Conservation (phyloP, 2,797 vertebrate genomes). For the Lagothrix lagotricha region DNA sequence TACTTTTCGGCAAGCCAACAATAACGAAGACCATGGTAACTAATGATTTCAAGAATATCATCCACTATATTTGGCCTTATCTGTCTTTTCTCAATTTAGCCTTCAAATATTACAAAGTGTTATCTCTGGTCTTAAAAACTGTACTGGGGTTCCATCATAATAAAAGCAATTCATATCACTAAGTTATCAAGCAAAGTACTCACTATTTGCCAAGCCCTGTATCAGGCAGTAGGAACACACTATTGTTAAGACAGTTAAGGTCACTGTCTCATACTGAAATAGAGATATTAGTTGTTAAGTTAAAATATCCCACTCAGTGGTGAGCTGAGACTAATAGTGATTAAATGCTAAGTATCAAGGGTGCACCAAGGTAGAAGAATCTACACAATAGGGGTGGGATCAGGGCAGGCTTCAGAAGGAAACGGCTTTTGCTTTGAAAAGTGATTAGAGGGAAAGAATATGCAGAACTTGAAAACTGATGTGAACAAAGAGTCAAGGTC, state of each 20-base stretch:
- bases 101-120: slow-evolving; percentile 17
- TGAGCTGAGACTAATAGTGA: neutral
- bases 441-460: neutral
- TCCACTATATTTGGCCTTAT: neutral
- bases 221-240: neutral
- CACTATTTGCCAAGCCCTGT: neutral
- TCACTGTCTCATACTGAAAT: neutral
- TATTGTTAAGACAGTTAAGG: neutral
- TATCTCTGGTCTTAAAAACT: slow-evolving; percentile 3
- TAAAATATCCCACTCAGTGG: neutral
- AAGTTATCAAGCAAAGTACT: neutral
- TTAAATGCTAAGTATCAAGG: neutral
- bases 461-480: neutral
- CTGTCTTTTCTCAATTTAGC: slow-evolving; percentile 23
- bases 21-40: slow-evolving; percentile 55
- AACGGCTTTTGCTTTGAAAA: slow-evolving; percentile 24
- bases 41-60: slow-evolving; percentile 29
- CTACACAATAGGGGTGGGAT: neutral
- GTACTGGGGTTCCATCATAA: neutral
- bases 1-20: slow-evolving; percentile 36
- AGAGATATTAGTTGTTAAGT: neutral
- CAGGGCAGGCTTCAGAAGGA: neutral
- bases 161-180: slow-evolving; percentile 3
- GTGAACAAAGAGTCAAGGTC: neutral
- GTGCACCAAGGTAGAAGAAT: neutral